Base-by-base conservation (phyloP, 2,113 vertebrate genomes). In the Oreochromis tanganicae region DNA sequence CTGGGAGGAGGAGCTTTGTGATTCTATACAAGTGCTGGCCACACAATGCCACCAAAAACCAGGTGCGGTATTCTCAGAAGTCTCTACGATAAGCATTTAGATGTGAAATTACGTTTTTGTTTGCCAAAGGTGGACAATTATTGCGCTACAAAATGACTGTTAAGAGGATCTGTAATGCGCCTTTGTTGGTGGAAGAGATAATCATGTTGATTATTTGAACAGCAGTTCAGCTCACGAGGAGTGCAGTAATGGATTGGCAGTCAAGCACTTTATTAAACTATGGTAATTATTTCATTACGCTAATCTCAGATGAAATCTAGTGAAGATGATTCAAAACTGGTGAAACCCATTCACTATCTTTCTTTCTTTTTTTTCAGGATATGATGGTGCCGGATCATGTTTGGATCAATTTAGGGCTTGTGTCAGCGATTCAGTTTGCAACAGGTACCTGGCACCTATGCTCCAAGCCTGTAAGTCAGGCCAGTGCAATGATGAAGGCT, bases 381-480 rank as follows among this genome's bases (percentile, higher is more conserved):
- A 94, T 78, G 38, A 80, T 52, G 80, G 61, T 24, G 87, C 91
- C 46, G 86, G 80, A 61, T 97, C 97, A 86, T 99, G 98, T 90
- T 89, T 97, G 81, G 95, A 98, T 80, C 95, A 94, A 56, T 95
- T 97, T 54, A 88, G 56, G 13, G 84, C 89, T 2, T 99, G 98
- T 17, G 5, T 99, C 85, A 95, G 93, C 59, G 97, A 98, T 43
- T 83, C 95, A 82, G 92, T 96, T 6, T 99, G 98, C 87, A 99
- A 98, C 89, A 96, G 91, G 78, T 92, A 95, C 80, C 93, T 98
- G 75, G 97, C 95, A 32, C 92, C 94, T 13, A 97, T 98, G 86
- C 96, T 98, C 46, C 95, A 96, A 94, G 94, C 94, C 14, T 99
- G 98, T 88, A 93, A 83, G 48, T 81, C 87, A 24, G 94, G 90